phyloP scores from a whole-genome alignment of 2,888 invertebrate species.

The Reticulitermes lucifugus region DNA sequence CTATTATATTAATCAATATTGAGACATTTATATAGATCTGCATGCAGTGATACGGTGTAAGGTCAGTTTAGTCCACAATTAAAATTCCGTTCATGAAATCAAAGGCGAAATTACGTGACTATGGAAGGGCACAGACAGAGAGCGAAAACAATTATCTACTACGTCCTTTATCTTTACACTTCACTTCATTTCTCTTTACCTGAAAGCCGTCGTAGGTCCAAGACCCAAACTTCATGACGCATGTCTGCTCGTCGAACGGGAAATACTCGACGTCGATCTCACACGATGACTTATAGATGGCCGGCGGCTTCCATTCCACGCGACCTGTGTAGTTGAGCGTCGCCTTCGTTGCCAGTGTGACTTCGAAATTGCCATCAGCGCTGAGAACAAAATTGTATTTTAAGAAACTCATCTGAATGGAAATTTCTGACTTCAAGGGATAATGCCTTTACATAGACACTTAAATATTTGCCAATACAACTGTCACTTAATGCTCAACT shows the following conservation, averaged over 20 bases:
- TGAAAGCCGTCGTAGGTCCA: slow-evolving; percentile 90
- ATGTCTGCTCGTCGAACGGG: slow-evolving; percentile 88
- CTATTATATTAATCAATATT: neutral
- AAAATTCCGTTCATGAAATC: neutral
- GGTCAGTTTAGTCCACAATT: neutral
- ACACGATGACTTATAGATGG: slow-evolving; percentile 91
- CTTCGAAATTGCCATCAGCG: slow-evolving; percentile 88
- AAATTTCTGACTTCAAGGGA: too few species aligned
- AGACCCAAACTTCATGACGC: slow-evolving; percentile 87
- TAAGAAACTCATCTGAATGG: too few species aligned
- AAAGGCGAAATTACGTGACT: too few species aligned
- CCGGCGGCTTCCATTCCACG: slow-evolving; percentile 92
- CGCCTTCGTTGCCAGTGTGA: slow-evolving; percentile 84
- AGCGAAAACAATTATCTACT: too few species aligned
- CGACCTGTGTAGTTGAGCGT: slow-evolving; percentile 84
- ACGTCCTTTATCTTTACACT: too few species aligned
- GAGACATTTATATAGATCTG: neutral
- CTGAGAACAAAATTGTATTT: slow-evolving; percentile 61
- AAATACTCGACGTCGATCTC: slow-evolving; percentile 89
- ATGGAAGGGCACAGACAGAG: too few species aligned
- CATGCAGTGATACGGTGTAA: too few species aligned
- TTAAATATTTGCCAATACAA: too few species aligned
- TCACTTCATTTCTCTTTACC: slow-evolving; percentile 63
- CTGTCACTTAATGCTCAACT: too few species aligned
- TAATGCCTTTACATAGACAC: too few species aligned